A percentile compares a stretch with the other conserved stretches of the same genome.
Evolutionary conservation across 2,113 vertebrate species (phyloP).

Genomic region (Pycnonotus jocosus): DNA sequence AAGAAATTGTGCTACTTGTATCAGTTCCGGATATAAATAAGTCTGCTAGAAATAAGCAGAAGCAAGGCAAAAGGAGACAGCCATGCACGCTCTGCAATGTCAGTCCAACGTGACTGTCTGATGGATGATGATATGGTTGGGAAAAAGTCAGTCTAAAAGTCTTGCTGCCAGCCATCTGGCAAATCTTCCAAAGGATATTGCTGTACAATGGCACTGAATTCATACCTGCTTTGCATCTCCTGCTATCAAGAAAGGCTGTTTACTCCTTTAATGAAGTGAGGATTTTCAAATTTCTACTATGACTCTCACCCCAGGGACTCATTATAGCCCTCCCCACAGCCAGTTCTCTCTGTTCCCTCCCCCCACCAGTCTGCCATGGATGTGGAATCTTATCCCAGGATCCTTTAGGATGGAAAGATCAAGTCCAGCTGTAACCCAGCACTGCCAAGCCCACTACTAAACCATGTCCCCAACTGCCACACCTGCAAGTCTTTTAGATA

Average conservation of each 20-base stretch:
- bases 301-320: not conserved
- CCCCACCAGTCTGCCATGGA: not conserved
- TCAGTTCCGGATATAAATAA: slow-evolving; percentile 55
- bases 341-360: not conserved
- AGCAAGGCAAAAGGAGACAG: slow-evolving; percentile 35
- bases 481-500: not conserved
- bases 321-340: not conserved
- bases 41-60: slow-evolving; percentile 55
- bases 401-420: not conserved
- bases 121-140: slow-evolving; percentile 9
- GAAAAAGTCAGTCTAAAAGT: slow-evolving; percentile 2
- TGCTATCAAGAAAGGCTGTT: not conserved
- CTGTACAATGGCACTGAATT: not conserved
- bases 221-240: not conserved
- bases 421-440: not conserved
- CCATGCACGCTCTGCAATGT: not conserved
- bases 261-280: not conserved
- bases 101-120: slow-evolving; percentile 44
- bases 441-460: not conserved
- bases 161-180: slow-evolving; percentile 39
- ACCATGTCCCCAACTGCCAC: not conserved
- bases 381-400: not conserved
- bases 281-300: not conserved
- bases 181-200: slow-evolving; percentile 2
- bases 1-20: slow-evolving; percentile 12